Percentiles rank a stretch among this genome's conserved stretches.
These are phyloP conservation scores for Myripristis jacobus DNA, from an alignment of 2,797 vertebrate genomes.

Conservation along the genomic window DNA sequence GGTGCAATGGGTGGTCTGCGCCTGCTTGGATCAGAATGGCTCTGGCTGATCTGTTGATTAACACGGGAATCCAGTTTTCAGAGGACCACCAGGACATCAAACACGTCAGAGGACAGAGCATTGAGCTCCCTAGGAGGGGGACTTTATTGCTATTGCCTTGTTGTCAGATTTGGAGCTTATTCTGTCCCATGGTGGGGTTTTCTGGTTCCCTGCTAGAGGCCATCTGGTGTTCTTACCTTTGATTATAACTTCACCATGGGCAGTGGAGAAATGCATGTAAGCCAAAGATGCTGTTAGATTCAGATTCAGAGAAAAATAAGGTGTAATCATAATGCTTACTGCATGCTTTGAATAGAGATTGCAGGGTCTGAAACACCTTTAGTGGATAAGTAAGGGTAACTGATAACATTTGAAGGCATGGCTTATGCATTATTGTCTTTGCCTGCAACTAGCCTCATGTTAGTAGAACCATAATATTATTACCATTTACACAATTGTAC, in stretches of 20 bases:
- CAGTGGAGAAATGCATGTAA: too few species aligned
- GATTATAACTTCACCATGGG: neutral
- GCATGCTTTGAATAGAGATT: too few species aligned
- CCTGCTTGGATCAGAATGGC: neutral
- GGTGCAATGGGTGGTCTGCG: constrained; percentile 32
- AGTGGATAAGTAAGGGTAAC: too few species aligned
- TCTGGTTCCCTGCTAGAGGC: neutral
- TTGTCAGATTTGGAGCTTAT: neutral
- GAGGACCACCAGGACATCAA: constrained; percentile 29
- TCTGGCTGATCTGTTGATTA: constrained; percentile 28
- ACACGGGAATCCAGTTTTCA: constrained; percentile 17
- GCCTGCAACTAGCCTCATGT: too few species aligned
- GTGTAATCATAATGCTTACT: too few species aligned
- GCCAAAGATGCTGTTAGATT: too few species aligned
- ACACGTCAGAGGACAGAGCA: neutral
- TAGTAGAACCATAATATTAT: too few species aligned
- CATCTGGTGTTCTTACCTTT: neutral
- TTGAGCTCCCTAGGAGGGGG: neutral
- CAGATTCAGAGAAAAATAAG: too few species aligned
- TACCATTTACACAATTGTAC: too few species aligned
- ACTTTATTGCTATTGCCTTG: neutral
- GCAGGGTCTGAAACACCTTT: too few species aligned
- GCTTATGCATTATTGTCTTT: too few species aligned
- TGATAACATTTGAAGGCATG: too few species aligned
- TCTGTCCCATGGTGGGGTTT: neutral